Evolutionary conservation across 2,888 invertebrate species (phyloP).

Genomic region (Ptilodon capucinus): DNA sequence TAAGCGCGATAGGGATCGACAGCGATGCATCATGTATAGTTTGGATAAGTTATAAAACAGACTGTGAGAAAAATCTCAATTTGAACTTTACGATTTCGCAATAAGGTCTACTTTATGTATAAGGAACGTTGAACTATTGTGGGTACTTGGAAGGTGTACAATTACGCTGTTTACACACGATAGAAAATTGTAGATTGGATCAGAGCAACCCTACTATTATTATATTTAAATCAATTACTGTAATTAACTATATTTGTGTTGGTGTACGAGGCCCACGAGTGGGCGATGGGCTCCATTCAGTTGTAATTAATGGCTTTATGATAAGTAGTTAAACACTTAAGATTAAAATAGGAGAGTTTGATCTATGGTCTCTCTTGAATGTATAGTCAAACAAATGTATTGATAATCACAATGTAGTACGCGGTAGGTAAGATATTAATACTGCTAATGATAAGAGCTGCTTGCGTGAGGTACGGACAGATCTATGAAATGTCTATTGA

Average conservation of each 20-base stretch:
- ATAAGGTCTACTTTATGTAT: background rate
- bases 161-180: constrained; percentile 68
- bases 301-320: constrained; percentile 70
- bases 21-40: constrained; percentile 20
- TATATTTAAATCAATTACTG: constrained; percentile 79
- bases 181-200: constrained; percentile 54
- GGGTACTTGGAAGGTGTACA: constrained; percentile 27
- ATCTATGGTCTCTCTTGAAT: constrained; percentile 49
- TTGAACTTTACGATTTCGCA: background rate
- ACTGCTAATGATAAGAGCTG: no score
- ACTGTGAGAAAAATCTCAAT: background rate
- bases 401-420: background rate
- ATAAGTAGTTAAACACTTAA: constrained; percentile 76
- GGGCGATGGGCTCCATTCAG: constrained; percentile 61
- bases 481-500: no score
- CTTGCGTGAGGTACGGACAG: no score
- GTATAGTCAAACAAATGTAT: constrained; percentile 45
- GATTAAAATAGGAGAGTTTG: constrained; percentile 68
- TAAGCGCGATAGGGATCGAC: constrained; percentile 38
- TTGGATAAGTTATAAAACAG: constrained; percentile 22
- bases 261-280: constrained; percentile 45
- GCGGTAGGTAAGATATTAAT: no score
- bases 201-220: constrained; percentile 61
- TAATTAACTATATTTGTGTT: constrained; percentile 74
- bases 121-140: background rate